Percentiles rank a stretch among this genome's conserved stretches.
Evolutionary conservation across 2,113 vertebrate species (phyloP).

Genomic region (Coryphaenoides rupestris): DNA sequence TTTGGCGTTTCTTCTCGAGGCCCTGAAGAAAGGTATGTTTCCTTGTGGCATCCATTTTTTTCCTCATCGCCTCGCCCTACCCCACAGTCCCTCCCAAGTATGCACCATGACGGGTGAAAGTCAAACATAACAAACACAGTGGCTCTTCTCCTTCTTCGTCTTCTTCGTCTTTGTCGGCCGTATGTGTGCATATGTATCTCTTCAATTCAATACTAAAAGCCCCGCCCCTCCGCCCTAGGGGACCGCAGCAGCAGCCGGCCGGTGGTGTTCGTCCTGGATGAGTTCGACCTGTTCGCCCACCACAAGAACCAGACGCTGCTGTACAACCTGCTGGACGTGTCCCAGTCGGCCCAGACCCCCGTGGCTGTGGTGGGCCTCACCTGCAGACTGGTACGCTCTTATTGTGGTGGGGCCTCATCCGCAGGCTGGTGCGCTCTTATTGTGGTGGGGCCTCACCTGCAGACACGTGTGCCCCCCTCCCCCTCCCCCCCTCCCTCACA

Average conservation of each 20-base stretch:
- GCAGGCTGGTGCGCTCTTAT: conserved; percentile 82
- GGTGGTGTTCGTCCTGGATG: conserved; percentile 88
- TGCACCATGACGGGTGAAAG: too few relatives aligned
- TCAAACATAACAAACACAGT: too few relatives aligned
- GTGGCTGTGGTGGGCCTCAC: conserved; percentile 90
- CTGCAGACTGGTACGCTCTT: conserved; percentile 85
- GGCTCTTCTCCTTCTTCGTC: too few relatives aligned
- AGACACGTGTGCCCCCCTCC: conserved; percentile 82
- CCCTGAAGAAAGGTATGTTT: conserved; percentile 85
- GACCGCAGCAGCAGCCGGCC: conserved; percentile 84
- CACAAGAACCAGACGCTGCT: conserved; percentile 97
- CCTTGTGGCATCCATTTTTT: neutral
- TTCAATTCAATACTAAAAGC: too few relatives aligned
- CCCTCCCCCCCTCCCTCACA: neutral
- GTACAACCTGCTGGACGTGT: conserved; percentile 94
- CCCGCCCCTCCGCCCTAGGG: conserved; percentile 65
- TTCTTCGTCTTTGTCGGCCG: neutral
- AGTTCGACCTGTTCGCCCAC: conserved; percentile 95
- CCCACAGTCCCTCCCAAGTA: too few relatives aligned
- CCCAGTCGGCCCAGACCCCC: conserved; percentile 93
- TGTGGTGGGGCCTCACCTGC: conserved; percentile 76
- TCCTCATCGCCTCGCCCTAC: neutral
- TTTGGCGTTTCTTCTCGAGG: conserved; percentile 88
- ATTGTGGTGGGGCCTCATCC: conserved; percentile 71
- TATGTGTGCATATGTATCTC: neutral